Percentiles rank a stretch among this genome's conserved stretches.
Evolutionary conservation across 2,888 invertebrate species (phyloP).

Genomic region (Rotaria macrura): DNA sequence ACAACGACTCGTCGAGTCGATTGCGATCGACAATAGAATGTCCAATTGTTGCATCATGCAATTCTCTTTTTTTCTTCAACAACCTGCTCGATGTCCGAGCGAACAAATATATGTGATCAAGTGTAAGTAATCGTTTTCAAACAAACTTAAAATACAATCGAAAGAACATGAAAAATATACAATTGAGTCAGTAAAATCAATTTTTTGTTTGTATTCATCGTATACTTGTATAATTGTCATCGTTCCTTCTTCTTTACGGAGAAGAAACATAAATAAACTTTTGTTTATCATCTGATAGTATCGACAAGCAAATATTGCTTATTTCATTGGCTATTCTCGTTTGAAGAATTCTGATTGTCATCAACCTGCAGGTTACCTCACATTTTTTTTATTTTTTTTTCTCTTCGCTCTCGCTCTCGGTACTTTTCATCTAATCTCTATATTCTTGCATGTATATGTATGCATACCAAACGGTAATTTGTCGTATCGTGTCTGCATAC

Average conservation of each 20-base stretch:
- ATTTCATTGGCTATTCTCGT: not conserved
- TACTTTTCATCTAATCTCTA: constrained; percentile 29
- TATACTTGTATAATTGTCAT: not conserved
- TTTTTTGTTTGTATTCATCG: constrained; percentile 25
- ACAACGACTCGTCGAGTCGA: not conserved
- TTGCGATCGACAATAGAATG: not conserved
- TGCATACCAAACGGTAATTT: not conserved
- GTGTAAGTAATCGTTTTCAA: not conserved
- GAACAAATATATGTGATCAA: not conserved
- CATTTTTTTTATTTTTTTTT: constrained; percentile 18
- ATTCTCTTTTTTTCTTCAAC: too few relatives aligned
- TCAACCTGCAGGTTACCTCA: constrained; percentile 26
- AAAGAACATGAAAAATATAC: constrained; percentile 21
- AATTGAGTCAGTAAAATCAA: constrained; percentile 35
- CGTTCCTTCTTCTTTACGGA: too few relatives aligned
- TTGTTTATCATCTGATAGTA: too few relatives aligned
- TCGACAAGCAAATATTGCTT: not conserved
- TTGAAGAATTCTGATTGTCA: constrained; percentile 25
- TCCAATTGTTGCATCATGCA: not conserved
- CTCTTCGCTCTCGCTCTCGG: constrained; percentile 21
- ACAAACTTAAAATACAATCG: not conserved
- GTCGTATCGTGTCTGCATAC: not conserved
- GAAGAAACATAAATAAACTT: too few relatives aligned
- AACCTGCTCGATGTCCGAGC: not conserved
- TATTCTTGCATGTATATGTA: not conserved